phyloP scores from a whole-genome alignment of 2,888 invertebrate genomes.

The Orthonychiurus folsomi region DNA sequence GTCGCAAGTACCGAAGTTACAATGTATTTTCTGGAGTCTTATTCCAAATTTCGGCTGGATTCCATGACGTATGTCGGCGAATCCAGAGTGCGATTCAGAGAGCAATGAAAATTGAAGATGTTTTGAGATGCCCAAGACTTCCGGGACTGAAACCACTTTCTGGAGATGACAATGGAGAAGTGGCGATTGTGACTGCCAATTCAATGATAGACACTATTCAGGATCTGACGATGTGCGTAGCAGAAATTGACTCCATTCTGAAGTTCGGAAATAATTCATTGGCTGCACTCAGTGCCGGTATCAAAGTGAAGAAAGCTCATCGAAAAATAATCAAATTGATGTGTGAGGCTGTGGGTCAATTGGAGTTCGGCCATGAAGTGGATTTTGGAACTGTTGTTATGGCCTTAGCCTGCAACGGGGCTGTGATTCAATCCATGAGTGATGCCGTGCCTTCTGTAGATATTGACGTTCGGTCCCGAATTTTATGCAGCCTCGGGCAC shows the following conservation, averaged over 20 bases:
- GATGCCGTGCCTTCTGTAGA: slow-evolving; percentile 10
- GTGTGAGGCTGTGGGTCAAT: slow-evolving; percentile 1
- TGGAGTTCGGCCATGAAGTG: slow-evolving; percentile 14
- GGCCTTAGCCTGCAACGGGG: slow-evolving; percentile 13
- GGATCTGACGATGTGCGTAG: not conserved
- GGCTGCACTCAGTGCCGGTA: not conserved
- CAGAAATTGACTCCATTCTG: slow-evolving; percentile 3
- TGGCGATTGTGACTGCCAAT: not conserved
- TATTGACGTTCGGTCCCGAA: slow-evolving; percentile 1
- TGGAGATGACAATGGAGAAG: not conserved
- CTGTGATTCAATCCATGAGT: slow-evolving; percentile 8
- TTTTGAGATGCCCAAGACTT: not conserved
- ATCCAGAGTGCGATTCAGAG: not conserved
- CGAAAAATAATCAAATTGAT: not conserved
- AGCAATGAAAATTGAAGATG: slow-evolving; percentile 5
- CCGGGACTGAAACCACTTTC: not conserved
- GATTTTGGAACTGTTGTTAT: slow-evolving; percentile 20
- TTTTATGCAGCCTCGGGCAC: slow-evolving; percentile 10
- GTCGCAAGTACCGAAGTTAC: not conserved
- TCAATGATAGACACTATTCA: not conserved
- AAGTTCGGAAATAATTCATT: slow-evolving; percentile 1
- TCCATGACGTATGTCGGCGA: slow-evolving; percentile 3
- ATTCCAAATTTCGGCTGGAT: slow-evolving; percentile 7
- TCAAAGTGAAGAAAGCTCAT: slow-evolving; percentile 6
- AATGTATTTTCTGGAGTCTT: slow-evolving; percentile 14